Percentiles rank a stretch among this genome's conserved stretches.
phyloP scores from a whole-genome alignment of 2,797 vertebrate species.

The Hypotaenidia philippensis region DNA sequence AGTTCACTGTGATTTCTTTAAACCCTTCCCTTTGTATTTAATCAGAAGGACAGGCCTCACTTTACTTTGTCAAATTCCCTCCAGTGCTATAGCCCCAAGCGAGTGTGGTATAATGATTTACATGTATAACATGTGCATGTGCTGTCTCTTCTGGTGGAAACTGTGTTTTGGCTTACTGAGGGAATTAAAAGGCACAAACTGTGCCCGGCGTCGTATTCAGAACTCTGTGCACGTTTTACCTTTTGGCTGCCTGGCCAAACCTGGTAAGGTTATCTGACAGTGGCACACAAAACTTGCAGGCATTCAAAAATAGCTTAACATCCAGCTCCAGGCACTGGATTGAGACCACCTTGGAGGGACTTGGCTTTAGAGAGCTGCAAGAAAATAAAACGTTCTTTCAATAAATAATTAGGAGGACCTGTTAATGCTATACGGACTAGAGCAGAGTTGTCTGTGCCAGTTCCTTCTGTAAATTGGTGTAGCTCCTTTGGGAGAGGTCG shows the following conservation, averaged over 20 bases:
- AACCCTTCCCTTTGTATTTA: not conserved
- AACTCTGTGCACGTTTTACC: not conserved
- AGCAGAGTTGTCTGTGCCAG: constrained; percentile 25
- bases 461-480: constrained; percentile 29
- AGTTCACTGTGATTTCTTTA: not conserved
- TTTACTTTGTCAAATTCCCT: not conserved
- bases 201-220: not conserved
- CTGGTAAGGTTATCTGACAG: not conserved
- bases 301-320: not conserved
- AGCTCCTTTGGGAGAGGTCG: not conserved
- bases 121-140: not conserved
- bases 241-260: not conserved
- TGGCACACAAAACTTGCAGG: not conserved
- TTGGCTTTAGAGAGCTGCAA: constrained; percentile 35
- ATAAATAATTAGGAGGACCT: constrained; percentile 55
- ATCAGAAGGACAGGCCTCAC: not conserved
- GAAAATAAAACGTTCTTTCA: constrained; percentile 59
- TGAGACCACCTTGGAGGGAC: constrained; percentile 42
- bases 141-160: not conserved
- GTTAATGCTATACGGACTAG: constrained; percentile 20
- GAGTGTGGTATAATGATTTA: not conserved
- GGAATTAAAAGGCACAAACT: not conserved
- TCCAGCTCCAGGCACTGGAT: not conserved
- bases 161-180: not conserved
- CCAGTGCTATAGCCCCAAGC: not conserved